phyloP scores from a whole-genome alignment of 2,797 vertebrate genomes.

The Hippoglossus hippoglossus region DNA sequence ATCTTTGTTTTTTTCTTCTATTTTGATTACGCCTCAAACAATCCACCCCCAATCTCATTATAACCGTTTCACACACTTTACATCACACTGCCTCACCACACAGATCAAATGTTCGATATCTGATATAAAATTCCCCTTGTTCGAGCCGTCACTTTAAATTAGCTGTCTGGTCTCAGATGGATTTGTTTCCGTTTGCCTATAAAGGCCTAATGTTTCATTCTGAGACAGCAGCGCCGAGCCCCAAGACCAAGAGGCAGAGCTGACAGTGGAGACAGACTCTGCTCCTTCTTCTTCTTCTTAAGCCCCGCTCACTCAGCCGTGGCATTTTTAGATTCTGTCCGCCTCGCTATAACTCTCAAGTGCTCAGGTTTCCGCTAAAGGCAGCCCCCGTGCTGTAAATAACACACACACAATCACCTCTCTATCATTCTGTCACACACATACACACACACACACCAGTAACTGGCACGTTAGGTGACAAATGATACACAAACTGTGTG shows the following conservation, averaged over 20 bases:
- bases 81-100: constrained; percentile 44
- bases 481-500: constrained; percentile 8
- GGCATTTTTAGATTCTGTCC: constrained; percentile 78
- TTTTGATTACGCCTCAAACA: constrained; percentile 47
- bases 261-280: constrained; percentile 60
- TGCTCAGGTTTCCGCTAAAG: constrained; percentile 66
- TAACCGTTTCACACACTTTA: constrained; percentile 49
- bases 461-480: constrained; percentile 24
- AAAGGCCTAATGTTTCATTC: constrained; percentile 58
- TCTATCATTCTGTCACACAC: constrained; percentile 5
- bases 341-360: constrained; percentile 65
- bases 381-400: constrained; percentile 55
- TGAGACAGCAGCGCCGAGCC: constrained; percentile 39
- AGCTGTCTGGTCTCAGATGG: constrained; percentile 60
- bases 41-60: constrained; percentile 37
- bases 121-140: constrained; percentile 44
- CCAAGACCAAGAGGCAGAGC: constrained; percentile 39
- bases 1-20: not conserved
- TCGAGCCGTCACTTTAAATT: constrained; percentile 63
- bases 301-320: constrained; percentile 68
- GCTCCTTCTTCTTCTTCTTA: constrained; percentile 51
- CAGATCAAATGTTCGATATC: constrained; percentile 56
- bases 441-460: constrained; percentile 22
- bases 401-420: constrained; percentile 41
- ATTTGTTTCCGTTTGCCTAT: constrained; percentile 69